A percentile compares a stretch with the other conserved stretches of the same genome.
These are phyloP conservation scores for Orientallactaga bullata DNA, from an alignment of 2,113 vertebrate species.

Conservation along the genomic window DNA sequence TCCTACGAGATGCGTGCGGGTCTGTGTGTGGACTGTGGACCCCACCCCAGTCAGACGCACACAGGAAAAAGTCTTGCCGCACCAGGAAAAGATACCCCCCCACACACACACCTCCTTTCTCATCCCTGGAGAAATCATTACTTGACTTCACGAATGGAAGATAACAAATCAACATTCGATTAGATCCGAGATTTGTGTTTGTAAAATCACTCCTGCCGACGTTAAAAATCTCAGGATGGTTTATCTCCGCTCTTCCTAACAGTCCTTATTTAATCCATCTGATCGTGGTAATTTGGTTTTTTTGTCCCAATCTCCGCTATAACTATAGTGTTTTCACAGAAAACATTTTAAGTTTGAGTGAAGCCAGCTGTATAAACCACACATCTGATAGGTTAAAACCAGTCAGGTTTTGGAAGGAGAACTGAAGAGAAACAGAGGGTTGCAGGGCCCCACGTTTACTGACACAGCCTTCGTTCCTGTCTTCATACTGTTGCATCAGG, in stretches of 20 bases:
- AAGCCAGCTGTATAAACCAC: too few species aligned
- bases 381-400: too few species aligned
- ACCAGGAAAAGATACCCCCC: conserved; percentile 43
- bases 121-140: conserved; percentile 33
- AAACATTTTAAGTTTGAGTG: too few species aligned
- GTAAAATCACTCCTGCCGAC: neutral
- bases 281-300: conserved; percentile 44
- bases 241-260: conserved; percentile 46
- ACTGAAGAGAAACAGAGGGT: neutral
- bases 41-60: neutral
- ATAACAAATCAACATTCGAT: conserved; percentile 44
- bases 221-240: neutral
- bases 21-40: neutral
- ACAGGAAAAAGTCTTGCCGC: neutral
- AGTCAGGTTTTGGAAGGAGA: neutral
- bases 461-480: neutral
- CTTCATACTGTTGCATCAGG: neutral
- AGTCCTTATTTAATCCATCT: conserved; percentile 61
- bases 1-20: accelerated
- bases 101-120: too few species aligned
- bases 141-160: conserved; percentile 32
- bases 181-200: conserved; percentile 25
- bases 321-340: neutral
- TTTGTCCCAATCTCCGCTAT: neutral
- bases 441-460: neutral